Percentiles rank a stretch among this genome's conserved stretches.
Conservation (phyloP, 1,140 invertebrate species). For the Caerostris darwini region DNA sequence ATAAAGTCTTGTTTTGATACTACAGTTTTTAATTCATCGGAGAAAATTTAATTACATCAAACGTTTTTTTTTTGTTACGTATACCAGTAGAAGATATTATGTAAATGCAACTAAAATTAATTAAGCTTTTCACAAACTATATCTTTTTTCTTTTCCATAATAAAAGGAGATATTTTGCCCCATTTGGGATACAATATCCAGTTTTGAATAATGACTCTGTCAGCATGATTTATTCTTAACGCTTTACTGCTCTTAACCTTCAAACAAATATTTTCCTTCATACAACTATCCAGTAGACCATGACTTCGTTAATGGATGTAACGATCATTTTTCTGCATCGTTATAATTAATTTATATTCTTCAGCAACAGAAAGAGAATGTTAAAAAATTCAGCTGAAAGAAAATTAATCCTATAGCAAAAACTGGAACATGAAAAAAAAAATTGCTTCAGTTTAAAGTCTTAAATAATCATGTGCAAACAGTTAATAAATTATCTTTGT, state of each 20-base stretch:
- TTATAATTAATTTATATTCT: slow-evolving; percentile 12
- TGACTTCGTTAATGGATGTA: slow-evolving; percentile 10
- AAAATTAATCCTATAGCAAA: neutral
- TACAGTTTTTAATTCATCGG: too few relatives aligned
- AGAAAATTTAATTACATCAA: too few relatives aligned
- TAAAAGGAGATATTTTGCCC: slow-evolving; percentile 1
- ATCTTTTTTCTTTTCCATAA: neutral
- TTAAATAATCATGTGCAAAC: neutral
- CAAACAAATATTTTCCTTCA: slow-evolving; percentile 9
- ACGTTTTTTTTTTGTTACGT: too few relatives aligned
- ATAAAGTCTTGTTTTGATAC: too few relatives aligned
- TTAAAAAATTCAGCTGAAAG: neutral
- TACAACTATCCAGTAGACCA: slow-evolving; percentile 5
- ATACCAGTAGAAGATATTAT: neutral
- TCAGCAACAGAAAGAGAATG: neutral
- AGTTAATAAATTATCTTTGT: neutral
- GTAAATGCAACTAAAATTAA: slow-evolving; percentile 19
- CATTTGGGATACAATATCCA: slow-evolving; percentile 15
- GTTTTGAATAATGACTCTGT: slow-evolving; percentile 27
- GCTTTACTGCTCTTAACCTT: neutral
- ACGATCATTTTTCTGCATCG: neutral
- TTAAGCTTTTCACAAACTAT: neutral
- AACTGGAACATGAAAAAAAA: neutral
- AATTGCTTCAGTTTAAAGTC: neutral
- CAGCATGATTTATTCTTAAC: slow-evolving; percentile 15